Percentiles rank a stretch among this genome's conserved stretches.
Evolutionary conservation across 92 coral and sea anemone species (phyloP).

Genomic region (Parazoanthus atlanticus): DNA sequence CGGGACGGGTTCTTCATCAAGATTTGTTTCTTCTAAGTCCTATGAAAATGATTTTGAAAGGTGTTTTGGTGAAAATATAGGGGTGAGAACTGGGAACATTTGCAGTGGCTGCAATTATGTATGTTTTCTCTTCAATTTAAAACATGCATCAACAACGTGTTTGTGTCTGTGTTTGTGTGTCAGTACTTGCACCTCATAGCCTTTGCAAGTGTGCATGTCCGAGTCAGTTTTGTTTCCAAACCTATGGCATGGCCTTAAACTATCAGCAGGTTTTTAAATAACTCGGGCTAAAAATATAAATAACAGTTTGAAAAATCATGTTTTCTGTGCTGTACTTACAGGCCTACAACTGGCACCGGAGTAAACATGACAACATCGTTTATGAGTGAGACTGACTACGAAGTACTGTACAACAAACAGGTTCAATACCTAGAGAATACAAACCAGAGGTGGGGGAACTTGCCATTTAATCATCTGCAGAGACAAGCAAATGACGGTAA

Average conservation of each 20-base stretch:
- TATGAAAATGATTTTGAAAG: background rate
- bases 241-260: background rate
- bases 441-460: background rate
- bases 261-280: too few relatives aligned
- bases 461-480: background rate
- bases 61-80: background rate
- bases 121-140: too few relatives aligned
- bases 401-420: background rate
- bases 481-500: conserved; percentile 21
- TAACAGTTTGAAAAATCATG: too few relatives aligned
- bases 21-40: conserved; percentile 15
- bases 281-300: too few relatives aligned
- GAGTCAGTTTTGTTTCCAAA: too few relatives aligned
- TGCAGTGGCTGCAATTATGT: conserved; percentile 18
- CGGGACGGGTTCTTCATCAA: conserved; percentile 11
- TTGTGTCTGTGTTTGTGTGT: too few relatives aligned
- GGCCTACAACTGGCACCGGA: conserved; percentile 2
- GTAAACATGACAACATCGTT: conserved; percentile 24
- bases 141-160: too few relatives aligned
- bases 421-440: background rate
- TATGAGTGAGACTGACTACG: conserved; percentile 6
- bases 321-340: background rate
- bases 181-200: too few relatives aligned
- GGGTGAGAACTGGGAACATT: background rate
- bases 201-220: background rate